A percentile compares a stretch with the other conserved stretches of the same genome.
phyloP scores from a whole-genome alignment of 2,888 invertebrate genomes.

The Octodonta nipae region DNA sequence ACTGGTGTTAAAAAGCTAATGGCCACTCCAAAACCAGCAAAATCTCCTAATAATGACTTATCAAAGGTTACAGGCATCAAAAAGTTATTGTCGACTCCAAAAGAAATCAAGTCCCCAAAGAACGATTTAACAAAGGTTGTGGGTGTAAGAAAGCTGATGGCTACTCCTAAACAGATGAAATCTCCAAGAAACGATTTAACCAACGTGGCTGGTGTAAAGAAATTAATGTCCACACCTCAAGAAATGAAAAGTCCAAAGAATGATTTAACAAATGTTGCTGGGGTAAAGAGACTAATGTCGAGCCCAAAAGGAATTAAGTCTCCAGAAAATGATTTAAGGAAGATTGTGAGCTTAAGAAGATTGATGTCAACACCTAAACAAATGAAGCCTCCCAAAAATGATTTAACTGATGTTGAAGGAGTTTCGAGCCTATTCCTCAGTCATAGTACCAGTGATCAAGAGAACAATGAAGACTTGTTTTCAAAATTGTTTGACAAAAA shows the following conservation, averaged over 20 bases:
- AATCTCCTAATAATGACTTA: constrained; percentile 14
- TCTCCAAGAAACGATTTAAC: constrained; percentile 19
- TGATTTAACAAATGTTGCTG: constrained; percentile 15
- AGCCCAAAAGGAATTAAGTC: constrained; percentile 17
- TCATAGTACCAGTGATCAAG: constrained; percentile 12
- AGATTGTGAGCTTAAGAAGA: constrained; percentile 9
- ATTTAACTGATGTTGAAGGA: constrained; percentile 17
- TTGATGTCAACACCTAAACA: constrained; percentile 11
- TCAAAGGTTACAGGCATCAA: constrained; percentile 13
- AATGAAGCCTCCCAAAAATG: constrained; percentile 15
- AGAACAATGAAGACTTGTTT: constrained; percentile 18
- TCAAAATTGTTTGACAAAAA: constrained; percentile 13
- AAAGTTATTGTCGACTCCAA: constrained; percentile 13
- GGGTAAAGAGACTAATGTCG: constrained; percentile 18
- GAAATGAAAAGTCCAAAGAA: constrained; percentile 16
- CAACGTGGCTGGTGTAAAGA: constrained; percentile 18
- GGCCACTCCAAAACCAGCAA: constrained; percentile 14
- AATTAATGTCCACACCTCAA: constrained; percentile 17
- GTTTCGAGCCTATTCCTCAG: constrained; percentile 14
- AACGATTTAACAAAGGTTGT: constrained; percentile 11
- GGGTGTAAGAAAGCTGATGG: constrained; percentile 10
- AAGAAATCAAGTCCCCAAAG: constrained; percentile 10
- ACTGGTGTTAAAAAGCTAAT: constrained; percentile 19
- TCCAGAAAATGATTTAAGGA: constrained; percentile 15
- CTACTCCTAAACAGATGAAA: constrained; percentile 14